Evolutionary conservation across 2,888 invertebrate genomes (phyloP).

Genomic region (Dexiosoma caninum): DNA sequence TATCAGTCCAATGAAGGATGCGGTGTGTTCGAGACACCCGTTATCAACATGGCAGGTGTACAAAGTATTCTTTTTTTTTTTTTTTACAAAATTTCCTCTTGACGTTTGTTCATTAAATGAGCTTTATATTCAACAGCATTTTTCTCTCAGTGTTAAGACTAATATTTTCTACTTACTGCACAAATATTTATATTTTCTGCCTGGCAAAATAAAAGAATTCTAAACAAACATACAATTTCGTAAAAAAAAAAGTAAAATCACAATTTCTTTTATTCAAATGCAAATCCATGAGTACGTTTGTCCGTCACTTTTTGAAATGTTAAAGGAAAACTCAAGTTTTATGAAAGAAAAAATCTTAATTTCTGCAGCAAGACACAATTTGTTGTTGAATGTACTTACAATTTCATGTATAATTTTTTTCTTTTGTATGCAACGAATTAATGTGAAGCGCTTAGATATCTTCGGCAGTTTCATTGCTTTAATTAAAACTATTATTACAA

Average conservation of each 20-base stretch:
- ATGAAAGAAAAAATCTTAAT: not conserved
- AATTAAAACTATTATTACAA: constrained; percentile 62
- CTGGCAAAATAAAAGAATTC: not conserved
- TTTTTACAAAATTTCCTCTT: too few relatives aligned
- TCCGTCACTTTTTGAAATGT: not conserved
- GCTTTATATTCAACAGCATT: too few relatives aligned
- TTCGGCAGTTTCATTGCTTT: constrained; percentile 49
- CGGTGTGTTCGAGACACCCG: too few relatives aligned
- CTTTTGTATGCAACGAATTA: too few relatives aligned
- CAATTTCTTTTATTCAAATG: not conserved
- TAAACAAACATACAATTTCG: constrained; percentile 30
- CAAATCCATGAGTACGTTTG: not conserved
- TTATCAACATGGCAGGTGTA: too few relatives aligned
- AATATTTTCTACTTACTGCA: not conserved
- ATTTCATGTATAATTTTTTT: too few relatives aligned
- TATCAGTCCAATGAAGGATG: too few relatives aligned
- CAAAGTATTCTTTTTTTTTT: too few relatives aligned
- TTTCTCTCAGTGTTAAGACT: not conserved
- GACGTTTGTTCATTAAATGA: too few relatives aligned
- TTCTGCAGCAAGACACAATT: not conserved
- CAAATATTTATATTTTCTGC: not conserved
- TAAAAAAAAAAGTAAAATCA: not conserved
- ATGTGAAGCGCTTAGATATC: not conserved
- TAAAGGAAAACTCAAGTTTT: constrained; percentile 25
- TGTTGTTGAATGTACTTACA: not conserved